Base-by-base conservation (phyloP, 1,140 invertebrate genomes). In the Anastrepha obliqua region DNA sequence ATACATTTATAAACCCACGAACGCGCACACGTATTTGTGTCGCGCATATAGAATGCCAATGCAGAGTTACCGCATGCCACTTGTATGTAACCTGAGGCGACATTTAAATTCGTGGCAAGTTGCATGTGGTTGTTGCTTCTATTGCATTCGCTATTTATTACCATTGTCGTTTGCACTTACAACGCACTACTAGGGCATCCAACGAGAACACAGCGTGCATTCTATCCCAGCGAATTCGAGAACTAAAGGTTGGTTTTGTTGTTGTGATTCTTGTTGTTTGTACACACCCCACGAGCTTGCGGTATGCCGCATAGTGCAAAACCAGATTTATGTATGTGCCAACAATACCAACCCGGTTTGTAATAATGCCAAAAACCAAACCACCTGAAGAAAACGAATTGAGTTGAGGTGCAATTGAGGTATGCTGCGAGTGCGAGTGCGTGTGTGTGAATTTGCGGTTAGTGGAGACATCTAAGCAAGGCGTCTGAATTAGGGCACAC, bases 31-130 rank as follows among this genome's bases (percentile, higher is more conserved):
- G 64, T 3, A 20, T 29, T 4, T 7, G 9, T 65, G 9, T 65
- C 29, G 3, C 20, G 64, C 17, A 7, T 39, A 20, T 39, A 2
- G 5, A 65, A 65, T 67, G 20, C 13, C 65, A 67, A 67, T 67
- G 65, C n/a, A 67, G 65, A 15, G 39, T 42, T 67, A 20, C 65
- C 65, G 65, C 65, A 67, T 67, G 20, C 39, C 65, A 67, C 65
- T 67, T 67, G 65, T 67, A 67, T 67, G 65, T 29, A 67, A 67
- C 65, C 65, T 67, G 65, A 39, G 65, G 65, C 65, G 65, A 67
- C 65, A 67, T 67, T 67, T 67, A 67, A 67, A 67, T 67, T 67
- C 65, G 65, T 67, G 9, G 65, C 20, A 67, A 64, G 7, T 9
- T 20, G 6, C 65, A 67, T 67, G 65, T 67, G 65, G 65, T 67